Evolutionary conservation across 1,140 invertebrate genomes (phyloP), one percentile per base, ranked within the genome.

Genomic region (Lithobius niger): DNA sequence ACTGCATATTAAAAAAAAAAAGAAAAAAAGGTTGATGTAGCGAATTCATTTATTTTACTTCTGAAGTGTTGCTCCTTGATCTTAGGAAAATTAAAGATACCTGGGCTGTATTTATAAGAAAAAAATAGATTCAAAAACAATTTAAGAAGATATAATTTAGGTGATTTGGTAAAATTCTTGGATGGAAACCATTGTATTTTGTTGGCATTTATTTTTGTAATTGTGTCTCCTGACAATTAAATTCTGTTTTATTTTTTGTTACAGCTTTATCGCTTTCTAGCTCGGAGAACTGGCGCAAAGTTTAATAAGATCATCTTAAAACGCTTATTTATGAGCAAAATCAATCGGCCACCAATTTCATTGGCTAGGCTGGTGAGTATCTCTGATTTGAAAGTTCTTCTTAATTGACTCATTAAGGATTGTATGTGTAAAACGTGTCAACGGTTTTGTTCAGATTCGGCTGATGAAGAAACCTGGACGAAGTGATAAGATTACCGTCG

Each of bases 291-390:
- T 28, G 83, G 83, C 69, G 74, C 87, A 54, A 98, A 97, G 75
- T 99, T 99, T 74, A 98, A 99, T 73, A 82, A 84, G 70, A 94
- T 99, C 60, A 79, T 99, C 43, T 69, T 98, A 65, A 91, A 85
- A 67, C 79, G 97, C 60, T 76, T 99, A 60, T 98, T 95, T 73
- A 99, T 99, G 96, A 95, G 92, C 67, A 86, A 83, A 68, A 96
- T 85, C 62, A 85, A 99, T 73, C 76, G 86, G 47, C 90, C 95
- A 57, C 94, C 95, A 60, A 79, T 99, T 62, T 95, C 93, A 2
- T 62, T 99, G 56, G 85, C 91, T 27, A 81, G 86, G 57, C 69
- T 99, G 62, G 82, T 77, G 64, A 66, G 69, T 65, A 52, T 43
- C 44, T 42, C 13, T 47, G 6, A 55, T 13, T 36, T 36, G 10